These are phyloP conservation scores for Rhyzopertha dominica DNA, from an alignment of 1,140 invertebrate genomes.

Conservation along the genomic window DNA sequence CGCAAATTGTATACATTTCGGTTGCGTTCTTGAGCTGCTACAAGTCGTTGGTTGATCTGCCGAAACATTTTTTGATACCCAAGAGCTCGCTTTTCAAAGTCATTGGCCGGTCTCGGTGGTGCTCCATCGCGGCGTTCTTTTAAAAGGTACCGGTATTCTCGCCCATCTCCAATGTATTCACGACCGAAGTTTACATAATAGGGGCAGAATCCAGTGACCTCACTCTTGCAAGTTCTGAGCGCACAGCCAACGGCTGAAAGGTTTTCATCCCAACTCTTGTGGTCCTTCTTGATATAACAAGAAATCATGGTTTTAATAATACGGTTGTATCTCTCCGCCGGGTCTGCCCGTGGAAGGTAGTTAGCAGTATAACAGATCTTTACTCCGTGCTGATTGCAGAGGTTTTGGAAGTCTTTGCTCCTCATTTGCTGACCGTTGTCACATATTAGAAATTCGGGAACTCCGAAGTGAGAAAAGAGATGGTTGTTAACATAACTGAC, in stretches of 20 bases:
- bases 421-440: slow-evolving; percentile 15
- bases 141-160: not conserved
- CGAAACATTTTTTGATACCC: not conserved
- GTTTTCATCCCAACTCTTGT: slow-evolving; percentile 30
- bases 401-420: not conserved
- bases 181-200: slow-evolving; percentile 17
- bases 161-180: not conserved
- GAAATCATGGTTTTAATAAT: slow-evolving; percentile 28
- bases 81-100: not conserved
- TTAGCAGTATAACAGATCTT: not conserved
- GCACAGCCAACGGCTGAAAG: slow-evolving; percentile 25
- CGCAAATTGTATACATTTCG: not conserved
- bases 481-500: slow-evolving; percentile 11
- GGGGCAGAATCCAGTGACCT: slow-evolving; percentile 29
- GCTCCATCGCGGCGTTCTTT: not conserved
- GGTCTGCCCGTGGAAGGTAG: slow-evolving; percentile 6
- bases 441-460: slow-evolving; percentile 4
- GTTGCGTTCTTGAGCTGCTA: not conserved
- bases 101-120: not conserved
- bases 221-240: slow-evolving; percentile 28
- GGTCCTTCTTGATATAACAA: slow-evolving; percentile 28
- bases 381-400: not conserved
- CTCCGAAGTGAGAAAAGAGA: slow-evolving; percentile 13
- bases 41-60: not conserved
- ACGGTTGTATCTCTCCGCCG: slow-evolving; percentile 27